phyloP scores from a whole-genome alignment of 2,113 vertebrate genomes.

The Monopterus albus region DNA sequence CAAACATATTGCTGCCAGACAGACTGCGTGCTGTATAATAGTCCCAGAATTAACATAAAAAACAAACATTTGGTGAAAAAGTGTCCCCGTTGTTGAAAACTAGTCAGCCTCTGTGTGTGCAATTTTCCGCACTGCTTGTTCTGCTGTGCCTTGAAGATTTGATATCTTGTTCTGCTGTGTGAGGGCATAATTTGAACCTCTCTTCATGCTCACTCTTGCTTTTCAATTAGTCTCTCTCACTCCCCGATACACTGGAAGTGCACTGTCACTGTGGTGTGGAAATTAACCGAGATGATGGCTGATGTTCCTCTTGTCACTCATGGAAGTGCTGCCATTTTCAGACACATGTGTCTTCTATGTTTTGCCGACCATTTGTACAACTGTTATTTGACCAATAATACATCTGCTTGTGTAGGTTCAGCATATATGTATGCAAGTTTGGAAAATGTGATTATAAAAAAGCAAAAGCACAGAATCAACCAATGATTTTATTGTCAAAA shows the following conservation, averaged over 20 bases:
- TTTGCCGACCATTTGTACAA: background rate
- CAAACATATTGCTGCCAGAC: constrained; percentile 1
- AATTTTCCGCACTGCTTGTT: constrained; percentile 61
- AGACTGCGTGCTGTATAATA: background rate
- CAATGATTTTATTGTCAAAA: constrained; percentile 73
- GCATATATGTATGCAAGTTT: background rate
- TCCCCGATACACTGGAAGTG: constrained; percentile 10
- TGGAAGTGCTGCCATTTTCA: constrained; percentile 11
- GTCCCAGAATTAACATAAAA: constrained; percentile 48
- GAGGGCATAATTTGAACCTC: constrained; percentile 24
- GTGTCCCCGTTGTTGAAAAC: constrained; percentile 45
- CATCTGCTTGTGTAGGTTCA: background rate
- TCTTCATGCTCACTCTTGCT: constrained; percentile 17
- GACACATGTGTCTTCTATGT: background rate
- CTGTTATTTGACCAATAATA: background rate
- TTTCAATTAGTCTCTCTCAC: constrained; percentile 34
- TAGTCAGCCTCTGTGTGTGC: constrained; percentile 41
- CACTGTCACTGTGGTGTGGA: constrained; percentile 29
- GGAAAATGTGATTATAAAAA: background rate
- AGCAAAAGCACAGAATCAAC: constrained; percentile 35
- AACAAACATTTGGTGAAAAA: constrained; percentile 36
- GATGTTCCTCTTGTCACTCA: constrained; percentile 44
- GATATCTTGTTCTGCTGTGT: constrained; percentile 52
- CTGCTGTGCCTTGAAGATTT: constrained; percentile 47
- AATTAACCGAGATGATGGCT: constrained; percentile 50